Conservation (phyloP, 2,113 vertebrate genomes). For the Microtus pennsylvanicus region DNA sequence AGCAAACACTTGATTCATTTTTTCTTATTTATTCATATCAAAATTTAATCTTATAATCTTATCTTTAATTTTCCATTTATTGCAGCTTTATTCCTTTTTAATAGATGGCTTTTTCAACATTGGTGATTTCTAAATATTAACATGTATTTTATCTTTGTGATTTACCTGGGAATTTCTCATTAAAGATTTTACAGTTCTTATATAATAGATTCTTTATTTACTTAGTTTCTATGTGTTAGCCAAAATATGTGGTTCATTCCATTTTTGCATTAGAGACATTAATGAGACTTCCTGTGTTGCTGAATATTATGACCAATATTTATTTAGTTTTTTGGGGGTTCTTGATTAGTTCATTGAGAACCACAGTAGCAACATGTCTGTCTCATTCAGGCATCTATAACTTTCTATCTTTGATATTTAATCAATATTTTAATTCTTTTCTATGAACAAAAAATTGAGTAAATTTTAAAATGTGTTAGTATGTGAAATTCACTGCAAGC, state of each 20-base stretch:
- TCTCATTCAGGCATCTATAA: not conserved
- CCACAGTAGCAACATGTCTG: not conserved
- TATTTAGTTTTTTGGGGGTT: not conserved
- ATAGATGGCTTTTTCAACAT: not conserved
- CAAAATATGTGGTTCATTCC: not conserved
- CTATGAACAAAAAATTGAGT: not conserved
- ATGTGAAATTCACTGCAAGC: not conserved
- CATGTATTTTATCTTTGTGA: not conserved
- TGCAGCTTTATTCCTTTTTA: not conserved
- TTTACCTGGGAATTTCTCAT: not conserved
- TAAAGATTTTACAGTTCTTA: not conserved
- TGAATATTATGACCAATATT: not conserved
- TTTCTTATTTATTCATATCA: not conserved
- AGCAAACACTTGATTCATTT: not conserved
- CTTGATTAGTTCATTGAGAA: constrained; percentile 22
- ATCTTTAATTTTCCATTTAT: not conserved
- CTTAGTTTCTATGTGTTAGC: not conserved
- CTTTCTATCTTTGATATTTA: not conserved
- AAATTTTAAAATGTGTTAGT: not conserved
- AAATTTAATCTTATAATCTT: not conserved
- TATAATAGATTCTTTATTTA: not conserved
- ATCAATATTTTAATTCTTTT: not conserved
- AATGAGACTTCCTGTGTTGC: not conserved
- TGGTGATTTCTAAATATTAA: not conserved
- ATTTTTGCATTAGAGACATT: not conserved